Conservation (phyloP, 2,113 vertebrate species). For the Pantherophis guttatus region DNA sequence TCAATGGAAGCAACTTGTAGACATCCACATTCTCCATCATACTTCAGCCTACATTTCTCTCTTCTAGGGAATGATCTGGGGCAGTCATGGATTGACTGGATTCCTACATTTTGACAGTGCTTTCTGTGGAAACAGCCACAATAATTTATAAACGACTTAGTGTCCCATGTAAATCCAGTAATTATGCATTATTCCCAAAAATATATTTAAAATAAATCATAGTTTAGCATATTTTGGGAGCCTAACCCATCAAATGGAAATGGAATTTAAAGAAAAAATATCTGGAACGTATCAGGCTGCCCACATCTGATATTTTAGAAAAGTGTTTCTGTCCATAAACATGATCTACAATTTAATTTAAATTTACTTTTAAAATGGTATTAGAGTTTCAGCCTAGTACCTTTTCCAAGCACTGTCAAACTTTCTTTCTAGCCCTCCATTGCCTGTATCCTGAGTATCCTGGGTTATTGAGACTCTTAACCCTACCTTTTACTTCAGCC, state of each 20-base stretch:
- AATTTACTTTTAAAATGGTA: not conserved
- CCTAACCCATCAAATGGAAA: not conserved
- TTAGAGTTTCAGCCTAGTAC: not conserved
- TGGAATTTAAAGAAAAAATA: not conserved
- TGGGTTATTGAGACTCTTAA: not conserved
- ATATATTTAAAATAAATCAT: not conserved
- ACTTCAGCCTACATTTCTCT: not conserved
- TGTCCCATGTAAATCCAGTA: not conserved
- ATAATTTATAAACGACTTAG: not conserved
- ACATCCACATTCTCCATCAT: not conserved
- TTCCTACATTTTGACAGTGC: not conserved
- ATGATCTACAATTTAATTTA: not conserved
- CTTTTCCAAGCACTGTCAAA: not conserved
- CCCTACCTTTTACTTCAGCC: not conserved
- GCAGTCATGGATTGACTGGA: not conserved
- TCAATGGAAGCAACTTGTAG: not conserved
- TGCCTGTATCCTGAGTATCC: not conserved
- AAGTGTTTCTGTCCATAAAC: not conserved
- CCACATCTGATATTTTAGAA: not conserved
- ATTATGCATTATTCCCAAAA: not conserved
- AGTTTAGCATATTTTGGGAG: not conserved
- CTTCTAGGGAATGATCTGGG: not conserved
- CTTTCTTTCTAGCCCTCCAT: not conserved
- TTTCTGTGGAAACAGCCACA: not conserved
- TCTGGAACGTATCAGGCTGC: not conserved